Evolutionary conservation across 2,797 vertebrate genomes (phyloP).

Genomic region (Micrastur ruficollis): DNA sequence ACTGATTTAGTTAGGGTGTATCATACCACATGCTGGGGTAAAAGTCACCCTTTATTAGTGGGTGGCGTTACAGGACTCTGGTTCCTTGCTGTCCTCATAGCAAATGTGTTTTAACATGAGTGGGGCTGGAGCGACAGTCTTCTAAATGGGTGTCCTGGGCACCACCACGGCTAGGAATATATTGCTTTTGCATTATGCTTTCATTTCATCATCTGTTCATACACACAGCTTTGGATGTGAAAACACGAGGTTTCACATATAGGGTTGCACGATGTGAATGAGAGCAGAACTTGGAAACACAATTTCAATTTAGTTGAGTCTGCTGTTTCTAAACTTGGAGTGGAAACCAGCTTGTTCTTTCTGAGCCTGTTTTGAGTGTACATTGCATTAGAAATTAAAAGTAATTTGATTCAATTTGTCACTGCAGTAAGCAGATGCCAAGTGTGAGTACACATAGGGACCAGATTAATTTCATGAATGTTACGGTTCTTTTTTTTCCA

Average conservation of each 20-base stretch:
- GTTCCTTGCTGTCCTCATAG: background rate
- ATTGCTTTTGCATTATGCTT: rapidly evolving
- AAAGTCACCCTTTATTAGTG: background rate
- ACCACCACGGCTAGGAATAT: background rate
- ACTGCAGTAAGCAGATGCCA: background rate
- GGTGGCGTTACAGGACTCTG: background rate
- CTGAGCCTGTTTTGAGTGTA: background rate
- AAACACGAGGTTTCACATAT: background rate
- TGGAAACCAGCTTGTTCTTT: background rate
- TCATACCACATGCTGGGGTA: background rate
- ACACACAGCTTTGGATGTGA: background rate
- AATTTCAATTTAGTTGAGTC: background rate
- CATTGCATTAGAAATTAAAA: conserved; percentile 5
- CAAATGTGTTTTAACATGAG: background rate
- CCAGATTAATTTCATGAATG: background rate
- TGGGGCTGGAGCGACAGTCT: background rate
- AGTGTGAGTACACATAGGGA: background rate
- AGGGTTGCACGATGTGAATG: background rate
- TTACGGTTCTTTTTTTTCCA: background rate
- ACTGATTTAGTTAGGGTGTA: background rate
- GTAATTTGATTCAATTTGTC: background rate
- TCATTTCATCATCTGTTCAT: background rate
- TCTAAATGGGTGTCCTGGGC: background rate
- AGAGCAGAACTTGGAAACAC: background rate
- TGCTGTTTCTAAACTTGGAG: background rate